Base-by-base conservation (phyloP, 2,888 invertebrate genomes). In the Epistrophe grossulariae region DNA sequence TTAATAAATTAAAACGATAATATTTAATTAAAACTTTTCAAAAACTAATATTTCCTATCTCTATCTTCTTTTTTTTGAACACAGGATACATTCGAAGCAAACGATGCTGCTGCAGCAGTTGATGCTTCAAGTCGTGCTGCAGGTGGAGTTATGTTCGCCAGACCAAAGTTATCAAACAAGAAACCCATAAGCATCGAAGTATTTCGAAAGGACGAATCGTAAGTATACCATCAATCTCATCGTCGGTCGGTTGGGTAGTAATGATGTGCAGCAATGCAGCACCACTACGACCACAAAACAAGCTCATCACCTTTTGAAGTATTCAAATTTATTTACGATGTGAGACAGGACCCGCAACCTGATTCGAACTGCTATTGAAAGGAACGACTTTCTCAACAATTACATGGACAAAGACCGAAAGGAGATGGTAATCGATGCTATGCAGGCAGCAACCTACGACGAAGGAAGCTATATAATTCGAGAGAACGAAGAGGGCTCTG, bases 401-500 rank as follows among this genome's bases (percentile, higher is more conserved):
- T 94, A 94, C 92, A 95, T 93, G 93, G 97, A 97, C 89, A 94
- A 95, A 13, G 95, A 95, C 35, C 95, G 97, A 90, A 94, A 97
- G 66, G 94, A 95, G 57, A 95, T 96, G 89, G 96, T 97, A n/a
- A 96, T 97, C 24, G 96, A 96, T 90, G 97, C 97, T 6, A 97
- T 97, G 97, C 95, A 95, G 89, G 94, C 95, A 13, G 95, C 96
- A 89, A 94, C 94, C 88, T 95, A 95, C 90, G 93, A 94, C 35
- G 94, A 95, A 50, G 95, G 95, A 62, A 95, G 95, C 88, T 95
- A 95, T 87, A 96, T 97, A 80, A 96, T 97, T 88, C 94, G 95
- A 43, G 97, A 97, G 91, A 97, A 97, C 40, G 97, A 97, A 91
- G 95, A 95, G 88, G 97, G 98, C 24, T 96, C 97, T 73, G 97